Evolutionary conservation across 2,113 vertebrate genomes (phyloP).

Genomic region (Coracopsis vasa): DNA sequence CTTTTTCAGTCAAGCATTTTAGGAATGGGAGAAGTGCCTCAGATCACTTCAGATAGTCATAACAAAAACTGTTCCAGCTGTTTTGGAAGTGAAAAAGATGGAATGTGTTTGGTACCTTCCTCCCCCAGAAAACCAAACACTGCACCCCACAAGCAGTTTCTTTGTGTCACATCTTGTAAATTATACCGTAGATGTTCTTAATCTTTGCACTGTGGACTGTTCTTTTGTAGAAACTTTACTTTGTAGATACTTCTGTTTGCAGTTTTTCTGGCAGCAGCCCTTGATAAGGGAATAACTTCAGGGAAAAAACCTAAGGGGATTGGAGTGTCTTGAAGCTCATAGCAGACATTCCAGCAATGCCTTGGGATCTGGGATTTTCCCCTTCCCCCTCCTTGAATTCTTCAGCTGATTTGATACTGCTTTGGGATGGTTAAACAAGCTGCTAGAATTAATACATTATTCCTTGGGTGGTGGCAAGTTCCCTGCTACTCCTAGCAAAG

Average conservation of each 20-base stretch:
- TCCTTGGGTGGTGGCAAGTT: neutral
- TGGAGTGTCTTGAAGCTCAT: neutral
- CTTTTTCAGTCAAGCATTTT: neutral
- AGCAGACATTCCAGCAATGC: conserved; percentile 28
- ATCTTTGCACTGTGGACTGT: neutral
- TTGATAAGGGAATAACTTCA: neutral
- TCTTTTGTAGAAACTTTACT: neutral
- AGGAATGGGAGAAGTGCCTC: neutral
- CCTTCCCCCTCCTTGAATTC: neutral
- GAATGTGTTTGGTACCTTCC: neutral
- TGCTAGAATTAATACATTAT: neutral
- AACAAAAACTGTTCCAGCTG: neutral
- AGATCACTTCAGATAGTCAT: neutral
- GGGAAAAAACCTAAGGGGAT: neutral
- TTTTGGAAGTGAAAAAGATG: neutral
- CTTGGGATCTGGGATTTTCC: neutral
- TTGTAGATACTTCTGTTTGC: neutral
- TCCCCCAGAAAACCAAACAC: neutral
- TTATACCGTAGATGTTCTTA: neutral
- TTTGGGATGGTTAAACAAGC: neutral
- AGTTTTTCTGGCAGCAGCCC: neutral
- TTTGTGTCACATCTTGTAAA: neutral
- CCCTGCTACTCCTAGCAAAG: neutral
- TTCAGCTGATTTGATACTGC: neutral
- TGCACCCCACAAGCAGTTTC: neutral